Conservation (phyloP, 2,113 vertebrate genomes). For the Laterallus jamaicensis region DNA sequence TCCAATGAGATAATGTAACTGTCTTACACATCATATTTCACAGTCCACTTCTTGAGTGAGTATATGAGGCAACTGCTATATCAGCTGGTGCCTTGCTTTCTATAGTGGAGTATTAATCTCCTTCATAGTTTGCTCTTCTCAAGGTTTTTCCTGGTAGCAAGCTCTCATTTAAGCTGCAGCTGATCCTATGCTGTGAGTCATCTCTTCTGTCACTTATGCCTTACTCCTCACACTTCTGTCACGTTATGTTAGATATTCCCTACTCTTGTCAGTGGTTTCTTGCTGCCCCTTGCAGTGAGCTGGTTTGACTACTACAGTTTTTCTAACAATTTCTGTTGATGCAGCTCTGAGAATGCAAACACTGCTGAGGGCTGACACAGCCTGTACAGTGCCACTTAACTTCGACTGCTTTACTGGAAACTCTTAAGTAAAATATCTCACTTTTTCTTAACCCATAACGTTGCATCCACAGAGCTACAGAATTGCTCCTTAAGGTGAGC, state of each 20-base stretch:
- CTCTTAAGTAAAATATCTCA: background rate
- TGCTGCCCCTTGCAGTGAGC: background rate
- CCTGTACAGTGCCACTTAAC: background rate
- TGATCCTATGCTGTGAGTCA: background rate
- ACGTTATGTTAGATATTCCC: background rate
- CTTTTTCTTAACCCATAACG: background rate
- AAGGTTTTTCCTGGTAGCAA: background rate
- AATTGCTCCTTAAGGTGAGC: background rate
- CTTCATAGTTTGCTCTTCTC: background rate
- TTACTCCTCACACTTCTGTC: background rate
- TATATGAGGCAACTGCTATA: background rate
- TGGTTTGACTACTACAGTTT: background rate
- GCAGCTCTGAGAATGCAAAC: background rate
- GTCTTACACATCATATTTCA: background rate
- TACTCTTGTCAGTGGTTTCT: background rate
- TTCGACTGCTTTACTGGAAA: background rate
- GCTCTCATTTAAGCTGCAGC: background rate
- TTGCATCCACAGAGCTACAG: background rate
- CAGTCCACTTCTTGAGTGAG: background rate
- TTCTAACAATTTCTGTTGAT: background rate
- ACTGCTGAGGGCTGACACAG: background rate
- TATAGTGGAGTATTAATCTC: background rate
- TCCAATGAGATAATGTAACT: background rate
- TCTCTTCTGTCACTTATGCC: background rate
- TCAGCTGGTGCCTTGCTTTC: background rate